These are phyloP conservation scores for Poecilus cupreus DNA, from an alignment of 2,888 invertebrate species.

Conservation along the genomic window DNA sequence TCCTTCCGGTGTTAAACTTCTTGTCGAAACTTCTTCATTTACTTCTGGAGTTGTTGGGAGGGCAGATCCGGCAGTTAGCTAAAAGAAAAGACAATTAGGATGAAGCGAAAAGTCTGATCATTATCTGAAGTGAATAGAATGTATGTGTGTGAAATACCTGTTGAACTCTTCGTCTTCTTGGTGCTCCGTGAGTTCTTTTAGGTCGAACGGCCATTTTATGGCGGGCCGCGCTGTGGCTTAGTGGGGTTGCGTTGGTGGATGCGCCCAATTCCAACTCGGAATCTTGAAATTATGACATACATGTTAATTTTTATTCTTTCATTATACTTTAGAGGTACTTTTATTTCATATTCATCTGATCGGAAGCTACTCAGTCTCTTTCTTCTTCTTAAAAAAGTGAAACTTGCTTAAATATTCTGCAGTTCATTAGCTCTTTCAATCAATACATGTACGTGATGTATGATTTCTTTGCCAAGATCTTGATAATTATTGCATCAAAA, in stretches of 20 bases:
- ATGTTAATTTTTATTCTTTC: background rate
- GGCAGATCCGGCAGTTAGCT: slow-evolving; percentile 76
- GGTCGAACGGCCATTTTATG: slow-evolving; percentile 88
- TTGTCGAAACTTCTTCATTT: slow-evolving; percentile 81
- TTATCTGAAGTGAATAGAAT: slow-evolving; percentile 13
- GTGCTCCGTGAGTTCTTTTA: slow-evolving; percentile 84
- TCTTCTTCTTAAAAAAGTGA: too few species aligned
- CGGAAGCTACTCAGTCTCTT: too few species aligned
- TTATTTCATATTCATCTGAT: too few species aligned
- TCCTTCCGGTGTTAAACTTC: slow-evolving; percentile 79
- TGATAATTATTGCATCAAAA: too few species aligned
- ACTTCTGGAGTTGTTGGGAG: slow-evolving; percentile 85
- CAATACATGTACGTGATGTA: too few species aligned
- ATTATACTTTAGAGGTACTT: background rate
- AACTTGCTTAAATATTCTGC: too few species aligned
- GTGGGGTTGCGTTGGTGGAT: slow-evolving; percentile 76
- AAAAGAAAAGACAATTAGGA: background rate
- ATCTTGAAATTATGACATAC: slow-evolving; percentile 61
- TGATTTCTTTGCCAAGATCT: too few species aligned
- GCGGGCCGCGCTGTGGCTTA: slow-evolving; percentile 87
- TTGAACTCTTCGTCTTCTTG: slow-evolving; percentile 78
- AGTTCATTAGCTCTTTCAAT: too few species aligned
- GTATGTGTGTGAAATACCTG: slow-evolving; percentile 69
- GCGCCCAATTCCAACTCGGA: slow-evolving; percentile 71
- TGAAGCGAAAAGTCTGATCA: background rate